A percentile compares a stretch with the other conserved stretches of the same genome.
Evolutionary conservation across 2,797 vertebrate species (phyloP).

Genomic region (Rhincodon typus): DNA sequence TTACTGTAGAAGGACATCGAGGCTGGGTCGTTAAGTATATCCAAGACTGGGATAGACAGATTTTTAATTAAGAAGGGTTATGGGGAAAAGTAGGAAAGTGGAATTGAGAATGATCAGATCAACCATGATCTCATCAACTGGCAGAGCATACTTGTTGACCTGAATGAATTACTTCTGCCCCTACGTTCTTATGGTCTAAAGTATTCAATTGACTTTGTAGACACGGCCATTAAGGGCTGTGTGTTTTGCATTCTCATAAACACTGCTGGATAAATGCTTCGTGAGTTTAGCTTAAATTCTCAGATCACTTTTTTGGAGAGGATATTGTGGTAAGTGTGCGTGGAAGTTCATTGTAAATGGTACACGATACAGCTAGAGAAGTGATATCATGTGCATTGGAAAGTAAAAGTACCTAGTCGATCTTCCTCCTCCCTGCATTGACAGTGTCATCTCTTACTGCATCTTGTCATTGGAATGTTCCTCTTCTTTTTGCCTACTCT

Average conservation of each 20-base stretch:
- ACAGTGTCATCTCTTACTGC: background rate
- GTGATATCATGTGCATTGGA: background rate
- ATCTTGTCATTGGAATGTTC: background rate
- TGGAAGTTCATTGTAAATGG: background rate
- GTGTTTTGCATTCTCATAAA: background rate
- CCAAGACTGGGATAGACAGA: no score
- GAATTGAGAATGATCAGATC: no score
- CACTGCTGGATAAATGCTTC: background rate
- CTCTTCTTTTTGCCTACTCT: background rate
- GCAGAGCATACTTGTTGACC: no score
- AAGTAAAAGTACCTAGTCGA: constrained; percentile 23
- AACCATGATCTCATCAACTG: no score
- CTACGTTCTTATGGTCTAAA: no score
- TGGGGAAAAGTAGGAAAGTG: no score
- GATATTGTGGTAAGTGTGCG: background rate
- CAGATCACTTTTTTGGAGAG: background rate
- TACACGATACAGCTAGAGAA: background rate
- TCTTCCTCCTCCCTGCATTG: background rate
- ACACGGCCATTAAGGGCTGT: background rate
- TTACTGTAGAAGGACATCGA: no score
- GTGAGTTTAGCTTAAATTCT: background rate
- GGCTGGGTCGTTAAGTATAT: no score
- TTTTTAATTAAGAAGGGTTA: no score
- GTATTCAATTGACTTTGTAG: background rate
- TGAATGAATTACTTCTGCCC: no score